phyloP scores from a whole-genome alignment of 2,797 vertebrate genomes.

The Helostoma temminkii region DNA sequence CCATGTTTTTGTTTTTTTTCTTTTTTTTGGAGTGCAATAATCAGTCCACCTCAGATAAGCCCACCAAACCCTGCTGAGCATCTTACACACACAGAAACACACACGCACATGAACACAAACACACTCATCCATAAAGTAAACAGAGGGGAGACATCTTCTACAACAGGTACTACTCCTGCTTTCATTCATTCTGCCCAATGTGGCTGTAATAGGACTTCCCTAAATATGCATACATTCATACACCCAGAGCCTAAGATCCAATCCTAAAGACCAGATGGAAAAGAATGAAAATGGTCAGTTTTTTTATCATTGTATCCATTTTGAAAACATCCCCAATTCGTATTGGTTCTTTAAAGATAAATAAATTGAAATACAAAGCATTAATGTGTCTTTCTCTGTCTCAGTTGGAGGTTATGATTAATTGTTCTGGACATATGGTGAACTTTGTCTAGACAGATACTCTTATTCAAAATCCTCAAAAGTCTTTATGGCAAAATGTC shows the following conservation, averaged over 20 bases:
- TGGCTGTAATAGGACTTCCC: slow-evolving; percentile 73
- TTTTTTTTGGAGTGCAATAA: slow-evolving; percentile 85
- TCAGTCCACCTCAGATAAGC: slow-evolving; percentile 82
- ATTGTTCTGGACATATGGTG: neutral
- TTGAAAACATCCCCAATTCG: slow-evolving; percentile 84
- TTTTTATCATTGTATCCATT: slow-evolving; percentile 82
- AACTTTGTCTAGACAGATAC: neutral
- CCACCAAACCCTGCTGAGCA: slow-evolving; percentile 78
- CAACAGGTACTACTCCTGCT: slow-evolving; percentile 78
- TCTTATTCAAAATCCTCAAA: neutral
- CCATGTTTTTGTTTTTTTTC: slow-evolving; percentile 68
- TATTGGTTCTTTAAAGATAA: slow-evolving; percentile 88
- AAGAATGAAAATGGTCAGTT: slow-evolving; percentile 79
- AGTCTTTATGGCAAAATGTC: neutral
- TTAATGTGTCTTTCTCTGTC: slow-evolving; percentile 22
- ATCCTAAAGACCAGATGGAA: slow-evolving; percentile 78
- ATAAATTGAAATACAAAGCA: slow-evolving; percentile 86
- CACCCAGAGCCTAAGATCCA: slow-evolving; percentile 73
- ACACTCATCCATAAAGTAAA: slow-evolving; percentile 48
- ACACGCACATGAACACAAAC: slow-evolving; percentile 17
- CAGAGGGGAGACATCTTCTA: slow-evolving; percentile 64
- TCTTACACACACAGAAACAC: slow-evolving; percentile 44
- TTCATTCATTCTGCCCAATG: slow-evolving; percentile 65
- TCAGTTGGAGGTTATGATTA: neutral
- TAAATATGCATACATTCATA: slow-evolving; percentile 58